phyloP scores from a whole-genome alignment of 2,113 vertebrate species.

The Pedionomus torquatus region DNA sequence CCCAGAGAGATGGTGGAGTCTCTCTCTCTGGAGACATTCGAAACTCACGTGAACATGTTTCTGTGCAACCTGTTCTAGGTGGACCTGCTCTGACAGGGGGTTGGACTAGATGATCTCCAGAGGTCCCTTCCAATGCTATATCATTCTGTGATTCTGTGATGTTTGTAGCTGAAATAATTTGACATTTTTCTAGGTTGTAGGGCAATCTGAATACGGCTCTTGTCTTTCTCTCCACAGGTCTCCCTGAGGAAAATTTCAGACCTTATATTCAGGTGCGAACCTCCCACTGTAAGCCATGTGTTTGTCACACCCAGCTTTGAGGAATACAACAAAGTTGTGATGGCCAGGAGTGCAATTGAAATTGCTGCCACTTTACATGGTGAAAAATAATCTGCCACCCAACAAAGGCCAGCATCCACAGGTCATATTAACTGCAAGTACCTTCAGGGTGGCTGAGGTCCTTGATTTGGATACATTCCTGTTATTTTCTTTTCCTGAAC shows the following conservation, averaged over 20 bases:
- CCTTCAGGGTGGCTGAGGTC: background rate
- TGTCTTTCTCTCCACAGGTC: background rate
- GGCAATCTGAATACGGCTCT: background rate
- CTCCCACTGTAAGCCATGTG: background rate
- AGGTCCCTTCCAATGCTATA: too few relatives aligned
- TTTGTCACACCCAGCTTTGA: background rate
- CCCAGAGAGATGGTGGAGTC: too few relatives aligned
- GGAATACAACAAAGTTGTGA: background rate
- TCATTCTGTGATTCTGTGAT: background rate
- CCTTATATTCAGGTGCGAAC: background rate
- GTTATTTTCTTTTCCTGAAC: background rate
- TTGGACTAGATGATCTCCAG: too few relatives aligned
- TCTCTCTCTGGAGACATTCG: too few relatives aligned
- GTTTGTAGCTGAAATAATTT: background rate
- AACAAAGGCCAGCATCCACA: background rate
- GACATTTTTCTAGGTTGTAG: background rate
- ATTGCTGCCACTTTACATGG: background rate
- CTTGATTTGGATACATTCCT: background rate
- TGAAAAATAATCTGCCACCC: background rate
- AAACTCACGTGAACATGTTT: too few relatives aligned
- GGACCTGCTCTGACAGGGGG: too few relatives aligned
- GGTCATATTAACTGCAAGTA: background rate
- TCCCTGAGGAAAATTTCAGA: background rate
- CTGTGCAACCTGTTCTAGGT: too few relatives aligned
- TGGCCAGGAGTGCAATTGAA: background rate